Evolutionary conservation across 2,888 invertebrate species (phyloP).

Genomic region (Meandrusa payeni): DNA sequence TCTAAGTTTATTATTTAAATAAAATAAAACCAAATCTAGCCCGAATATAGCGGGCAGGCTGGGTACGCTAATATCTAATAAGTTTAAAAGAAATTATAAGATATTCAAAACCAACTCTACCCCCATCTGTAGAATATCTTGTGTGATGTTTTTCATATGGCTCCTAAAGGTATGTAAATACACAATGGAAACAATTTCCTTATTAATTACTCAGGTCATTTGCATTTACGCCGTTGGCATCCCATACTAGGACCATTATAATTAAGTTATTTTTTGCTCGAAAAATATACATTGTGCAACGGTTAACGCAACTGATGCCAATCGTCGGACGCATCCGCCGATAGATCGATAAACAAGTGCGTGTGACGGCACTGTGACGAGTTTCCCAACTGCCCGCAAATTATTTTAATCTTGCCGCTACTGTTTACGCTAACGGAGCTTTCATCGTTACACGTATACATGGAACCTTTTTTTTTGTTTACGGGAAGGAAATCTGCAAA

Average conservation of each 20-base stretch:
- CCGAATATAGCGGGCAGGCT: too few relatives aligned
- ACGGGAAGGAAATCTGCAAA: too few relatives aligned
- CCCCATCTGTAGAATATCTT: conserved; percentile 35
- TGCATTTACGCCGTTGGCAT: conserved; percentile 67
- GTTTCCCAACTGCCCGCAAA: conserved; percentile 65
- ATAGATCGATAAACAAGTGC: conserved; percentile 73
- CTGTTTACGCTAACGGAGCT: conserved; percentile 59
- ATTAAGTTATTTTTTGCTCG: conserved; percentile 70
- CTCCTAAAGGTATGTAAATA: conserved; percentile 50
- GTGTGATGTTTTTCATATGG: conserved; percentile 45
- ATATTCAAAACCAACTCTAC: background rate
- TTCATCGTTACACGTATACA: conserved; percentile 56
- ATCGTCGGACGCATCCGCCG: conserved; percentile 70
- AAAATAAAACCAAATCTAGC: too few relatives aligned
- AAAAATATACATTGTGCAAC: conserved; percentile 68
- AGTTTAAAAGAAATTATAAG: background rate
- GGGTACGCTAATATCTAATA: too few relatives aligned
- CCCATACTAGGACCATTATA: conserved; percentile 77
- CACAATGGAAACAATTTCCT: conserved; percentile 69
- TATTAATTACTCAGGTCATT: conserved; percentile 71
- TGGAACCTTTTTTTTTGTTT: conserved; percentile 57
- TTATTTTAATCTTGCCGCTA: conserved; percentile 55
- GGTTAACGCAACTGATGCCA: conserved; percentile 61
- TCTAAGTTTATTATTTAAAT: too few relatives aligned
- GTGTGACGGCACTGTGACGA: conserved; percentile 54